A percentile compares a stretch with the other conserved stretches of the same genome.
phyloP scores from a whole-genome alignment of 2,888 invertebrate species.

The Tetragonisca angustula region DNA sequence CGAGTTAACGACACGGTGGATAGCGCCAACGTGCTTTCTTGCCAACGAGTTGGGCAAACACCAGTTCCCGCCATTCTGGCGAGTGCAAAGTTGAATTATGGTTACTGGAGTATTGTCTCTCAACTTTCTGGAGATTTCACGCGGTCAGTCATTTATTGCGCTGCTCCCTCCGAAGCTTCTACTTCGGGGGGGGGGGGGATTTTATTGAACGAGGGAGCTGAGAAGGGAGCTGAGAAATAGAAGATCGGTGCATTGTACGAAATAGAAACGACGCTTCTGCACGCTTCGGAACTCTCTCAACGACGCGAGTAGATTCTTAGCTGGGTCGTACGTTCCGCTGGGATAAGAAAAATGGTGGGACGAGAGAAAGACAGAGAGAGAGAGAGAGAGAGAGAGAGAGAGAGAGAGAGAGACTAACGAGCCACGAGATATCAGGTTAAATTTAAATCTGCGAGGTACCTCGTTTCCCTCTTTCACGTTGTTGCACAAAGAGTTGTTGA shows the following conservation, averaged over 20 bases:
- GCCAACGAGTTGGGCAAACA: background rate
- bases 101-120: background rate
- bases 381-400: background rate
- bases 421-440: constrained; percentile 3
- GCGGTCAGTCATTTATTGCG: background rate
- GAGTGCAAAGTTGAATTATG: background rate
- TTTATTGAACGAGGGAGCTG: background rate
- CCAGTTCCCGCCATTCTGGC: background rate
- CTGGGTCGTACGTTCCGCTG: background rate
- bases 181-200: background rate
- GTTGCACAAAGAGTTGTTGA: background rate
- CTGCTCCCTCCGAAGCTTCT: background rate
- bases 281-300: constrained; percentile 11
- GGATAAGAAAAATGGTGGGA: constrained; percentile 15
- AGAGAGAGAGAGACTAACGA: constrained; percentile 9
- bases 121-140: background rate
- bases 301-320: constrained; percentile 12
- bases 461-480: background rate
- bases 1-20: background rate
- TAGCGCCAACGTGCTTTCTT: background rate
- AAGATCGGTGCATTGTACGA: background rate
- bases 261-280: background rate
- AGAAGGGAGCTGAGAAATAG: background rate
- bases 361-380: background rate
- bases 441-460: constrained; percentile 5